phyloP scores from a whole-genome alignment of 2,888 invertebrate species.

The Aelia acuminata region DNA sequence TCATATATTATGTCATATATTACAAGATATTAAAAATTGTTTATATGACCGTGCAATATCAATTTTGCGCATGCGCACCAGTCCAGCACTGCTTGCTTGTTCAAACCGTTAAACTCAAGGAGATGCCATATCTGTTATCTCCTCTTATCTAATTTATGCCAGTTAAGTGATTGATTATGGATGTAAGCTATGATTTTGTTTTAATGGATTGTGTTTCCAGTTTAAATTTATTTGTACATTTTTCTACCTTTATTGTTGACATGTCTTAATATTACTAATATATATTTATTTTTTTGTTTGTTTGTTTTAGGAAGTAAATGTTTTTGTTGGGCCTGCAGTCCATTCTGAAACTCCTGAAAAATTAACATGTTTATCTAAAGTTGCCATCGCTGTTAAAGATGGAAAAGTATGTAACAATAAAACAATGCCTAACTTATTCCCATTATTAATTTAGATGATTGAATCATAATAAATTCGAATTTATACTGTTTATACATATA shows the following conservation, averaged over 20 bases:
- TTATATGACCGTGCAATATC: too few species aligned
- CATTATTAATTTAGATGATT: not conserved
- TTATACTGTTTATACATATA: too few species aligned
- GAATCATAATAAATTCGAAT: not conserved
- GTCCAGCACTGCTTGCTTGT: not conserved
- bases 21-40: too few species aligned
- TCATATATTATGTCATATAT: too few species aligned
- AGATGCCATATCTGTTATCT: not conserved
- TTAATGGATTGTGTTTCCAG: not conserved
- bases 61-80: too few species aligned
- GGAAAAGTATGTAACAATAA: slow-evolving; percentile 73
- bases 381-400: slow-evolving; percentile 72
- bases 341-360: slow-evolving; percentile 55
- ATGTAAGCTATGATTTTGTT: not conserved
- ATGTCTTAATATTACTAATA: not conserved
- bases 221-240: not conserved
- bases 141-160: not conserved
- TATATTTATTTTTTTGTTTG: not conserved
- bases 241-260: not conserved
- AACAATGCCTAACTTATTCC: too few species aligned
- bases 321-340: slow-evolving; percentile 63
- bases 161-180: not conserved
- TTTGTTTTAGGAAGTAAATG: slow-evolving; percentile 43
- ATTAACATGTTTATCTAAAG: slow-evolving; percentile 58
- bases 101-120: not conserved